Evolutionary conservation across 64 coral and sea anemone genomes (phyloP), one percentile per base, ranked within the genome.

Genomic region (Catalaphyllia jardinei): DNA sequence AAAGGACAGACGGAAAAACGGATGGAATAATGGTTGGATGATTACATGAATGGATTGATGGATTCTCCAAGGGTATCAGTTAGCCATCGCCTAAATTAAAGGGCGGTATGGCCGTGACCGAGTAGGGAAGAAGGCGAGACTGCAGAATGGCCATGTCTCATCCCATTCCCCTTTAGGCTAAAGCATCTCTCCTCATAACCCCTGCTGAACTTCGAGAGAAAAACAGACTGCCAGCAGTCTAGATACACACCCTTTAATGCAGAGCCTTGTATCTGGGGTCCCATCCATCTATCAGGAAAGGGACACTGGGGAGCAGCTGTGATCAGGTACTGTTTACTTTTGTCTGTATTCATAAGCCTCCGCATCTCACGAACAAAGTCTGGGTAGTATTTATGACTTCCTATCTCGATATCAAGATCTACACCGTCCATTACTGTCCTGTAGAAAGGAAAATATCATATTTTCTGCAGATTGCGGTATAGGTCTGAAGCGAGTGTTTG

Each of bases 371-470:
- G 64, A 1, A 91, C 82, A 86, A 94, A 86, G 11, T 74, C 71
- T 29, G 72, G 65, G 59, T 90, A 94, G 50, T 90, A 73, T 52
- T 76, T 83, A 63, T 86, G 88, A 64, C 74, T 86, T 82, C 93
- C 93, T 17, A 65, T 78, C 69, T 94, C 93, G 19, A 94, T 87
- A 72, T 94, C 69, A 3, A 94, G 86, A 78, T 94, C 93, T 8
- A 94, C 83, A 25, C 93, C 93, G 72, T 94, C 88, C 51, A 94
- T 77, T 30, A 94, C 76, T 73, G 74, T 71, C 59, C 88, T 94
- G n/a, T 52, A 57, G 75, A 77, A 2, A 14, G 22, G 73, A 27
- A 73, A 73, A 55, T 1, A 57, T 14, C 10, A 57, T 14, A 57
- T 12, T 57, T 57, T 15, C 54, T 16, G 0, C 54, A 57, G 54